Base-by-base conservation (phyloP, 2,888 invertebrate species). In the Lasius fuliginosus region DNA sequence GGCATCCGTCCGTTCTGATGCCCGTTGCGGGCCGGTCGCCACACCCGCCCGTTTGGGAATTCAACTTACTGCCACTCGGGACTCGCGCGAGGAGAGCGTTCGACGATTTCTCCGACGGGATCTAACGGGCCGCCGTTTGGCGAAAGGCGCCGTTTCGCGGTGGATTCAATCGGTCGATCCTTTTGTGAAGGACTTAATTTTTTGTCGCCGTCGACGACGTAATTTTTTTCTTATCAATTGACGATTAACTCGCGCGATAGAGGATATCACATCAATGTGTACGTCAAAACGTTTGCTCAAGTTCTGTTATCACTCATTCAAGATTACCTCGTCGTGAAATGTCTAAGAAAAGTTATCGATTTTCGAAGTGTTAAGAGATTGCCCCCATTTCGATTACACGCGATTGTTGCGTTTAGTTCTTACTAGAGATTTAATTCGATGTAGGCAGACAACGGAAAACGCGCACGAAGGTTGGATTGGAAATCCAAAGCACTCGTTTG, bases 31-130 rank as follows among this genome's bases (percentile, higher is more conserved):
- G 94, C 92, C 94, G 94, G 89, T 92, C 94, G 93, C 94, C 94
- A 94, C 94, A 95, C 95, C 95, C 95, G 95, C 95, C 95, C 95
- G 95, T 95, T 95, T 94, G 94, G 94, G 95, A 95, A 95, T 95
- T 95, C 94, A 92, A 93, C 93, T 93, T 93, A 91, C 92, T 92
- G 92, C 89, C 91, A 88, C 91, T 90, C 86, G 91, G 90, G 91
- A 90, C 89, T 73, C 81, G 87, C 83, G 86, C 81, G 68, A 86
- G 82, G 87, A 83, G 85, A 87, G 84, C 85, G 85, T 86, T 89
- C 89, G 83, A 90, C 90, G 89, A 85, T 90, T 88, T 90, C 90
- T 89, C 87, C 90, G 69, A 69, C 77, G 87, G 84, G 75, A 86
- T 89, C 88, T 90, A 91, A 91, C 91, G 92, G 90, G 87, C 69